A percentile compares a stretch with the other conserved stretches of the same genome.
Evolutionary conservation across 2,888 invertebrate species (phyloP).

Genomic region (Tupiocoris notatus): DNA sequence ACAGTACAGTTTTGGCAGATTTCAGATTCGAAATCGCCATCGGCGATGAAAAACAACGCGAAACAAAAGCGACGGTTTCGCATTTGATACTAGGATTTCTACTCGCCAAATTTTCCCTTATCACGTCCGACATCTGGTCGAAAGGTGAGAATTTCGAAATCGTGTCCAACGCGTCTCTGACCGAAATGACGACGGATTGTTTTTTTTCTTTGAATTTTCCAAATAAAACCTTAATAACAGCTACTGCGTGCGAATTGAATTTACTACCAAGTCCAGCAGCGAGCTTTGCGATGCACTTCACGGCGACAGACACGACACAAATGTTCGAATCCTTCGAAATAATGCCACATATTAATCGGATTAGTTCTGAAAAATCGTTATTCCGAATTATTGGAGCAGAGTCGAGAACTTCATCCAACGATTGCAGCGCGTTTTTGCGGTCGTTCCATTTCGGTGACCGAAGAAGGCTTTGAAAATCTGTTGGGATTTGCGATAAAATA

Average conservation of each 20-base stretch:
- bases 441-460: constrained; percentile 15
- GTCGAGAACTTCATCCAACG: background rate
- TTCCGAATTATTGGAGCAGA: background rate
- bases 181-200: background rate
- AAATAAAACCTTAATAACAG: background rate
- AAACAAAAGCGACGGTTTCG: constrained; percentile 2
- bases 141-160: background rate
- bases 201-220: constrained; percentile 20
- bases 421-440: constrained; percentile 4
- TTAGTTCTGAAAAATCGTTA: constrained; percentile 4
- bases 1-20: background rate
- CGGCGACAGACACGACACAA: background rate
- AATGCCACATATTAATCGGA: background rate
- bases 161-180: constrained; percentile 12
- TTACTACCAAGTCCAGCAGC: background rate
- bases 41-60: background rate
- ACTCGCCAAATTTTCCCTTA: background rate
- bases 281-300: background rate
- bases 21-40: background rate
- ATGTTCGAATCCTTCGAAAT: constrained; percentile 17
- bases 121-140: background rate
- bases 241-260: background rate
- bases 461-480: background rate
- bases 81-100: constrained; percentile 24
- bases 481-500: background rate